Evolutionary conservation across 1,140 invertebrate genomes (phyloP).

Genomic region (Zaprionus lachaisei): DNA sequence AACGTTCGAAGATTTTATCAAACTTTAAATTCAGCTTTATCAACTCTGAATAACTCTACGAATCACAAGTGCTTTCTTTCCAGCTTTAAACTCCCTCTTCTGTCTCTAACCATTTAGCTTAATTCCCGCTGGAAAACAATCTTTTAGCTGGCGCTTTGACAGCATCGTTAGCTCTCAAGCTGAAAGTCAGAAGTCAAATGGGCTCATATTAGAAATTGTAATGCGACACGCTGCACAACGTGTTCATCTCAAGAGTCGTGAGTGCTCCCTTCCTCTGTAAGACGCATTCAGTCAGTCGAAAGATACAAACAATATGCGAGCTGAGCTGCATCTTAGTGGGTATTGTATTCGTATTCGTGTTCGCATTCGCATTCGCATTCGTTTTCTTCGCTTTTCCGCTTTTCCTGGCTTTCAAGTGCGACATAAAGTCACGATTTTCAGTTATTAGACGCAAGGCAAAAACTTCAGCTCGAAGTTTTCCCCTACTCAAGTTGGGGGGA

Average conservation of each 20-base stretch:
- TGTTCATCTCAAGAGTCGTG: constrained; percentile 76
- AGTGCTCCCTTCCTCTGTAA: constrained; percentile 5
- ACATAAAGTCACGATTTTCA: constrained; percentile 82
- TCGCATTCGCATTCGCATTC: constrained; percentile 2
- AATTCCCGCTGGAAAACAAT: constrained; percentile 18
- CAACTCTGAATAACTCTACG: neutral
- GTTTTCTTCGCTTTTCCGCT: constrained; percentile 15
- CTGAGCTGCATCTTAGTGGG: constrained; percentile 26
- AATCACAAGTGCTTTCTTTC: neutral
- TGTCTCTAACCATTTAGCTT: neutral
- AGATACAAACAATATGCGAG: constrained; percentile 53
- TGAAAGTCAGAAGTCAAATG: constrained; percentile 35
- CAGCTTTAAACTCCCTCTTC: neutral
- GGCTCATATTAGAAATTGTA: constrained; percentile 68
- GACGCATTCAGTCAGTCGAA: constrained; percentile 31
- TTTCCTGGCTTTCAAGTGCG: constrained; percentile 66
- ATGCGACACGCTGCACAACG: constrained; percentile 70
- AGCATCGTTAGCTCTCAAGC: constrained; percentile 33
- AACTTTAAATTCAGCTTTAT: neutral
- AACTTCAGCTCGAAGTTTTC: constrained; percentile 48
- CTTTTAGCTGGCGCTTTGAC: constrained; percentile 35
- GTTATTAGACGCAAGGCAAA: constrained; percentile 67
- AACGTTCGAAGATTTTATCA: too few relatives aligned
- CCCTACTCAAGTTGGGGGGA: constrained; percentile 19
- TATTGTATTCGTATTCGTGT: constrained; percentile 54